Evolutionary conservation across 1,140 invertebrate species (phyloP), one percentile per base, ranked within the genome.

Genomic region (Archivesica marissinica): DNA sequence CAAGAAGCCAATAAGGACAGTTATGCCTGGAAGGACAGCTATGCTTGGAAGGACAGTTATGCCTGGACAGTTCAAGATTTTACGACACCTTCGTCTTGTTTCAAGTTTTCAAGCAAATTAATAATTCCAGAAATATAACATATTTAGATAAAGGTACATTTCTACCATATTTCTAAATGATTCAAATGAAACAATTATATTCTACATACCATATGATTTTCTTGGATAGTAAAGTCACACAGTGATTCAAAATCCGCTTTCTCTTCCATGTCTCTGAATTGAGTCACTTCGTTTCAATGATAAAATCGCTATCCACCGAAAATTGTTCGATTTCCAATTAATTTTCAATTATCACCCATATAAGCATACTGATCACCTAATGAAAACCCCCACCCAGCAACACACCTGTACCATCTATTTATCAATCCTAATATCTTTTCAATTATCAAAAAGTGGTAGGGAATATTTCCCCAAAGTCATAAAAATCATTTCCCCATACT

Each of bases 181-280:
- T 13, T 59, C 23, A 23, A 23, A 6, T n/a, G 9, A 59, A 9
- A 59, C 23, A 59, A 23, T 59, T 59, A 59, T 59, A 23, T 59
- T n/a, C 54, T 39, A 78, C 82, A 41, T 77, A 85, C 82, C 82
- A 85, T 77, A 68, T 77, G 82, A 38, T 85, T 76, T 68, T 85
- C 82, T 52, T 77, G 20, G 4, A 77, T 38, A 7, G 74, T 30
- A 70, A 38, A 77, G 30, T 85, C 82, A 64, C 82, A 85, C 23
- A 85, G n/a, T 20, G 64, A 77, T 44, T 85, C 82, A 85, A 77
- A 85, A 68, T 85, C 82, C 41, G 82, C 82, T 25, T 85, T 85
- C 39, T 85, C 82, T 56, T 85, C 82, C 82, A 85, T 85, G 47
- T 35, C 9, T 75, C 56, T 11, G 23, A 61, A 7, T 9, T n/a